Percentiles rank a stretch among this genome's conserved stretches.
Evolutionary conservation across 1,140 invertebrate species (phyloP).

Genomic region (Drosophila seguyi): DNA sequence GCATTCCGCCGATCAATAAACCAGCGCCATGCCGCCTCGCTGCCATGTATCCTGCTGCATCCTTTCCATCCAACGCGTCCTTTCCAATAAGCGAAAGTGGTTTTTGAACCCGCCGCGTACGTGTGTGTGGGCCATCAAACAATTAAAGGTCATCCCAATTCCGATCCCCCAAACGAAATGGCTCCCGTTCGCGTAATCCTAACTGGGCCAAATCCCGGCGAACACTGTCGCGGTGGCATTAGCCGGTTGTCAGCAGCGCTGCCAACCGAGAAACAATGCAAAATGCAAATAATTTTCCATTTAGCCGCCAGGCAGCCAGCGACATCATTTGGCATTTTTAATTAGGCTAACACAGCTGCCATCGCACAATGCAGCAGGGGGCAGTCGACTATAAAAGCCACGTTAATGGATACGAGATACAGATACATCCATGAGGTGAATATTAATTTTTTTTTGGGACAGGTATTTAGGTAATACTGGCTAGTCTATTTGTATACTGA

Average conservation of each 20-base stretch:
- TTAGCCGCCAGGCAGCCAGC: slow-evolving; percentile 9
- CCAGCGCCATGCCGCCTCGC: slow-evolving; percentile 39
- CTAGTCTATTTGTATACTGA: too few species aligned
- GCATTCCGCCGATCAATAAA: slow-evolving; percentile 78
- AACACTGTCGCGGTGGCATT: slow-evolving; percentile 27
- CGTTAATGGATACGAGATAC: slow-evolving; percentile 10
- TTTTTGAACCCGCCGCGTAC: slow-evolving; percentile 34
- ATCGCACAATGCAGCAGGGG: slow-evolving; percentile 7
- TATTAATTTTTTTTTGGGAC: background rate
- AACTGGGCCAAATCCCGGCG: slow-evolving; percentile 63
- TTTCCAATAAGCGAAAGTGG: slow-evolving; percentile 84
- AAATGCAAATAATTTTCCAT: slow-evolving; percentile 58
- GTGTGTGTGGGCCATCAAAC: slow-evolving; percentile 48
- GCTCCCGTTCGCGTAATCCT: slow-evolving; percentile 5
- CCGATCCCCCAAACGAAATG: background rate
- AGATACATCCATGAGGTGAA: background rate
- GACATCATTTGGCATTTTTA: slow-evolving; percentile 57
- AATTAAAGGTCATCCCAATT: slow-evolving; percentile 71
- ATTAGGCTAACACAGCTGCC: slow-evolving; percentile 65
- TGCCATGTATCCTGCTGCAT: slow-evolving; percentile 14
- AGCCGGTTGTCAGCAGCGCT: slow-evolving; percentile 38
- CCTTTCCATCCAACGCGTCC: slow-evolving; percentile 22
- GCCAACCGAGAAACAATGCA: slow-evolving; percentile 28
- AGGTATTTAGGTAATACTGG: slow-evolving; percentile 2
- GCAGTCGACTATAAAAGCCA: slow-evolving; percentile 12